Conservation (phyloP, 1,140 invertebrate species). For the Trypoxylus dichotomus region DNA sequence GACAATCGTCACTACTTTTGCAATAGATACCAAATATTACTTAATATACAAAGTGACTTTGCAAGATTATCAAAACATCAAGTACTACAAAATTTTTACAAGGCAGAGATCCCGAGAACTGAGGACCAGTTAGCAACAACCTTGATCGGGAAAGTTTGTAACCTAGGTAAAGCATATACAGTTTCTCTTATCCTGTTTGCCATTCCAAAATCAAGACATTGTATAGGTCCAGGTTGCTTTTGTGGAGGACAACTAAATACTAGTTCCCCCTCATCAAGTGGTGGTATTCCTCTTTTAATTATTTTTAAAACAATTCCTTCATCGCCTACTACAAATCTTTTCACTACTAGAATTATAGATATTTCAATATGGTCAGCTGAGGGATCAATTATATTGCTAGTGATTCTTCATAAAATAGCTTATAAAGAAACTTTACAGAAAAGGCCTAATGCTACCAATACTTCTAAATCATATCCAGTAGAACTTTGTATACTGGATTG, state of each 20-base stretch:
- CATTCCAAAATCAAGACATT: slow-evolving; percentile 82
- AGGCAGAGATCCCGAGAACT: too few relatives aligned
- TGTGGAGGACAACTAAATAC: slow-evolving; percentile 83
- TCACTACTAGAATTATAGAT: slow-evolving; percentile 76
- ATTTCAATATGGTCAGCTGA: slow-evolving; percentile 85
- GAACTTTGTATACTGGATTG: slow-evolving; percentile 81
- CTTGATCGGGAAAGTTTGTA: too few relatives aligned
- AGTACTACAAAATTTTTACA: too few relatives aligned
- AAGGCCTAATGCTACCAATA: slow-evolving; percentile 83
- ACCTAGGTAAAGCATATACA: slow-evolving; percentile 81
- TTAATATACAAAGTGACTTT: too few relatives aligned
- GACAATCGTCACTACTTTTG: too few relatives aligned
- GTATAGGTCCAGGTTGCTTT: slow-evolving; percentile 59
- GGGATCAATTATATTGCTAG: slow-evolving; percentile 81
- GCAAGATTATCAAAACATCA: too few relatives aligned
- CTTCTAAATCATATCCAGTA: slow-evolving; percentile 86
- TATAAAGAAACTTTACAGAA: slow-evolving; percentile 92
- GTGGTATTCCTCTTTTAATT: slow-evolving; percentile 69
- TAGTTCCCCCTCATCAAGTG: slow-evolving; percentile 89
- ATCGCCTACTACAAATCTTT: slow-evolving; percentile 84
- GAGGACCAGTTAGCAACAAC: too few relatives aligned
- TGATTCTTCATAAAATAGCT: slow-evolving; percentile 83
- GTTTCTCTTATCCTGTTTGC: slow-evolving; percentile 91
- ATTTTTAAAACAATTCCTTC: slow-evolving; percentile 88
- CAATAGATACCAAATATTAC: too few relatives aligned